Conservation (phyloP, 2,797 vertebrate genomes). For the Calcarius lapponicus region DNA sequence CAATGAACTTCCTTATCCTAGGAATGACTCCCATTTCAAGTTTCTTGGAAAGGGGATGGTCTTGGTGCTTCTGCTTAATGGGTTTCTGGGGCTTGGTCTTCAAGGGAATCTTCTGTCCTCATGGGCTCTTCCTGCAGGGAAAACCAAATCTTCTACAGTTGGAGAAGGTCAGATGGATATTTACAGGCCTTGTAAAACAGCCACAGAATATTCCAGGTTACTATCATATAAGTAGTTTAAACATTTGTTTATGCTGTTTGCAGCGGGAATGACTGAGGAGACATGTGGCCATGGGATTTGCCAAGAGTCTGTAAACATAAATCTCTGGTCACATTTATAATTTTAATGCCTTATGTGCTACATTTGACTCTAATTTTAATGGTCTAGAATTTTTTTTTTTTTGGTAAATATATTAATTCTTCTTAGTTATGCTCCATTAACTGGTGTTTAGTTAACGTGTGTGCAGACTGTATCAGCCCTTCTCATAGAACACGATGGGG, state of each 20-base stretch:
- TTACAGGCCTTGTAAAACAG: not conserved
- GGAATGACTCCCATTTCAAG: not conserved
- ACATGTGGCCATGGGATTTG: not conserved
- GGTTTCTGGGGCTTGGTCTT: not conserved
- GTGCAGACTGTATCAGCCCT: not conserved
- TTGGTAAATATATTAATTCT: constrained; percentile 14
- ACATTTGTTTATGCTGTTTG: not conserved
- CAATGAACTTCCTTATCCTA: not conserved
- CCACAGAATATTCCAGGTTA: not conserved
- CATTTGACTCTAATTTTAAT: not conserved
- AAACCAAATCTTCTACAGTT: not conserved
- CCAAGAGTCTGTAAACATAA: not conserved
- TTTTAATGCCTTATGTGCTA: not conserved
- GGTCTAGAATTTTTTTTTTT: not conserved
- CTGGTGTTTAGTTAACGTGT: not conserved
- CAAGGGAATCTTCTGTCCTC: not conserved
- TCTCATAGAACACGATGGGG: not conserved
- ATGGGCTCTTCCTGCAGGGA: not conserved
- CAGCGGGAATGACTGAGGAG: not conserved
- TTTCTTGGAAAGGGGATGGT: not conserved
- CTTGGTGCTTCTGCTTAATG: not conserved
- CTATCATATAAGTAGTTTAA: not conserved
- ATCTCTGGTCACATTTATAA: not conserved
- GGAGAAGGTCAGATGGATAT: not conserved
- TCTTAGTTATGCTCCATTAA: constrained; percentile 11